phyloP scores from a whole-genome alignment of 2,113 vertebrate genomes.

The Rhinopomastus cyanomelas region DNA sequence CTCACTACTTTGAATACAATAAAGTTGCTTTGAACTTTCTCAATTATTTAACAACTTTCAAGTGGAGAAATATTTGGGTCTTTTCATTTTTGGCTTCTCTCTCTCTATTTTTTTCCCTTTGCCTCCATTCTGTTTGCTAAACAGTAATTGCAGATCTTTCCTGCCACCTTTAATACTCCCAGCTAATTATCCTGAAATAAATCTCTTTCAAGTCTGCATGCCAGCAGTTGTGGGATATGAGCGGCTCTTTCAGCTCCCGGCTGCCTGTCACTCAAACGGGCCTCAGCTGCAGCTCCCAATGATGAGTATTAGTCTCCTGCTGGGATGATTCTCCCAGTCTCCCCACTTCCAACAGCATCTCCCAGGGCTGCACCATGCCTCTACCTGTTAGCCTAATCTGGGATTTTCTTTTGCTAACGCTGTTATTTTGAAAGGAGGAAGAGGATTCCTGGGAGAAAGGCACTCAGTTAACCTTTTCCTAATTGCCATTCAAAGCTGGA shows the following conservation, averaged over 20 bases:
- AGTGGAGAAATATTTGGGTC: constrained; percentile 65
- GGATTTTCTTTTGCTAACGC: constrained; percentile 89
- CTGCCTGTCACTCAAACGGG: constrained; percentile 92
- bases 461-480: constrained; percentile 80
- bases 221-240: constrained; percentile 85
- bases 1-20: constrained; percentile 55
- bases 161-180: constrained; percentile 86
- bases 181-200: constrained; percentile 89
- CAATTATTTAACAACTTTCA: constrained; percentile 73
- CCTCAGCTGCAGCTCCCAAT: constrained; percentile 93
- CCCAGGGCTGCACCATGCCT: constrained; percentile 78
- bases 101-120: neutral
- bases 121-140: constrained; percentile 82
- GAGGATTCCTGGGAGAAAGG: constrained; percentile 83
- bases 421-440: constrained; percentile 86
- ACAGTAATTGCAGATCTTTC: constrained; percentile 84
- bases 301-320: constrained; percentile 95
- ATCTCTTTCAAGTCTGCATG: constrained; percentile 87
- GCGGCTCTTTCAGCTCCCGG: constrained; percentile 81
- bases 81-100: constrained; percentile 55
- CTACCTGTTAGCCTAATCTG: constrained; percentile 90
- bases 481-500: constrained; percentile 80
- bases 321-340: constrained; percentile 87
- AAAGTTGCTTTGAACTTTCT: constrained; percentile 67
- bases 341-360: constrained; percentile 85